Conservation (phyloP, 2,113 vertebrate species). For the Lagopus leucura region DNA sequence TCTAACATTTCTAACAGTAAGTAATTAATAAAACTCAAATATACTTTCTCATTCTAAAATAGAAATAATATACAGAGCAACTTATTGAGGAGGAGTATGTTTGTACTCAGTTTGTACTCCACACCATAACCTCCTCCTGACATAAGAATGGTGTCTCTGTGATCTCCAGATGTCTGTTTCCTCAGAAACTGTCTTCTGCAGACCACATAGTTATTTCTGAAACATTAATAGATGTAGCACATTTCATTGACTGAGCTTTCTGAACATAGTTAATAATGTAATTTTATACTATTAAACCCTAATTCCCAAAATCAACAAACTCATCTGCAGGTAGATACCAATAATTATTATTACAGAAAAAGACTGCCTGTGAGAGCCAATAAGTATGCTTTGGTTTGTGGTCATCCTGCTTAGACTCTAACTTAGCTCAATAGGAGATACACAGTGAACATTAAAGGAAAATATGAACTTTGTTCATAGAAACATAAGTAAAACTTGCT, state of each 20-base stretch:
- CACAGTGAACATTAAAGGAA: neutral
- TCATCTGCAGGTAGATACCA: neutral
- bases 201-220: neutral
- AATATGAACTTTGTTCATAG: neutral
- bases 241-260: neutral
- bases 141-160: neutral
- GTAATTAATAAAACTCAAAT: constrained; percentile 25
- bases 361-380: neutral
- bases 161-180: constrained; percentile 9
- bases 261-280: neutral
- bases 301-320: neutral
- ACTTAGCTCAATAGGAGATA: neutral
- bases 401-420: neutral
- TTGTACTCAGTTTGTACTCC: neutral
- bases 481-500: neutral
- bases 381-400: neutral
- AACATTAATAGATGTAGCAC: neutral
- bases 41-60: constrained; percentile 30
- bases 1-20: constrained; percentile 34
- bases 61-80: neutral
- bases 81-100: neutral
- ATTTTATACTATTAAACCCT: constrained; percentile 21
- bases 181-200: neutral
- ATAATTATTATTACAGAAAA: neutral
- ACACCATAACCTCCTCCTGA: neutral